Evolutionary conservation across 2,888 invertebrate genomes (phyloP), one percentile per base, ranked within the genome.

Genomic region (Amphipyra berbera): DNA sequence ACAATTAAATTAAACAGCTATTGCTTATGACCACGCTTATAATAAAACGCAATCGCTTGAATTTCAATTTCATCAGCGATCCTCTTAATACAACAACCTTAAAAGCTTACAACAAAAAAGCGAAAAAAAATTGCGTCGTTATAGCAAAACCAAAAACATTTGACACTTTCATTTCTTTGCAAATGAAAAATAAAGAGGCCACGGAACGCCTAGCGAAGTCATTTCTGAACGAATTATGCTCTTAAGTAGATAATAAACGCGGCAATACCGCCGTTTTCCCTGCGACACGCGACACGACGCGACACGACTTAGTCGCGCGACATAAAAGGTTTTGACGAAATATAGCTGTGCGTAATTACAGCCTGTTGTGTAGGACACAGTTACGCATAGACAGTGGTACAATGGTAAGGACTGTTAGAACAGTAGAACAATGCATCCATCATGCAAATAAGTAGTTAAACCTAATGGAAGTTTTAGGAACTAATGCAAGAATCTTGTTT

Each of bases 211-310:
- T 56, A 62, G 66, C 61, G 40, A 68, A 78, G 74, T 74, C 77
- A 78, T 81, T 78, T 56, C 73, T 72, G 65, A 79, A 81, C 68
- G 72, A 79, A 79, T 79, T 76, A 76, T 79, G 60, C 50, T 76
- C 71, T 64, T 81, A 68, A 79, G 82, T 81, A 76, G 82, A 73
- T 79, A 79, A 74, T 81, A 79, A 79, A 79, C 63, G 77, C 54
- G 49, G 63, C 49, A 64, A 71, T 66, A 66, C 54, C 41, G 54
- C 68, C 30, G 64, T 72, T 64, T 46, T 14, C 21, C 49, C 35
- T 42, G 64, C 58, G 61, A 77, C 77, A 76, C 48, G 65, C 76
- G 64, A 63, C 66, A 59, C 45, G 47, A 49, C 53, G 52, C 56
- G 61, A 69, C 62, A 44, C 53, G 61, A 78, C 49, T 68, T 53